Base-by-base conservation (phyloP, 2,888 invertebrate genomes). In the Machimus rusticus region DNA sequence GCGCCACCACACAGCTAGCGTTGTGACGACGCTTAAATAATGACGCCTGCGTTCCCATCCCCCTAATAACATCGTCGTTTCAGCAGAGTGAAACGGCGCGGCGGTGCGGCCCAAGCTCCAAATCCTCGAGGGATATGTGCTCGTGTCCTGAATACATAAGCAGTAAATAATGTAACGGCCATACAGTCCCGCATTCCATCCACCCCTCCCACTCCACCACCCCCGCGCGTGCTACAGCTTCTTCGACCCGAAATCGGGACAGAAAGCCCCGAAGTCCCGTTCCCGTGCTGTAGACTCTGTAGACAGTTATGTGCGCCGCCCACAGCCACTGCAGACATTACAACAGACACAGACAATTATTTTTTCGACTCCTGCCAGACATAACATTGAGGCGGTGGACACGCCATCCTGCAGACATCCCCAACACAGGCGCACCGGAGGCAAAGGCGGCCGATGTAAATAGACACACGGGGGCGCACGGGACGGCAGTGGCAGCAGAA, bases 381-480 rank as follows among this genome's bases (percentile, higher is more conserved):
- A 88, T 86, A 88, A 88, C 88, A 88, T 87, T 77, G 57, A 77
- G 77, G 85, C 86, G 78, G 79, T 77, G 88, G 88, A 57, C 87
- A 88, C 88, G 87, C 86, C 86, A 86, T 51, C 86, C 46, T 86
- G 76, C 77, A 86, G 76, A 85, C 85, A 85, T 57, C 76, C 23
- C 85, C 74, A 74, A 85, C 23, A 74, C 85, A 74, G 74, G 46
- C 74, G 31, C 87, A 66, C 12, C 81, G 57, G 23, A 43, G 31
- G 16, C 87, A 43, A 89, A 89, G 37, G 89, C 39, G 90, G 86
- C 74, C 89, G 37, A 81, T 87, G 66, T 89, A 90, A 88, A 86
- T 89, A 86, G 77, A 88, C 34, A 89, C 28, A 66, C 66, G 66
- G 66, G 57, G 28, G 23, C 57, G 9, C 66, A 23, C 23, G 28